phyloP scores from a whole-genome alignment of 2,797 vertebrate species.

The Ara ararauna region DNA sequence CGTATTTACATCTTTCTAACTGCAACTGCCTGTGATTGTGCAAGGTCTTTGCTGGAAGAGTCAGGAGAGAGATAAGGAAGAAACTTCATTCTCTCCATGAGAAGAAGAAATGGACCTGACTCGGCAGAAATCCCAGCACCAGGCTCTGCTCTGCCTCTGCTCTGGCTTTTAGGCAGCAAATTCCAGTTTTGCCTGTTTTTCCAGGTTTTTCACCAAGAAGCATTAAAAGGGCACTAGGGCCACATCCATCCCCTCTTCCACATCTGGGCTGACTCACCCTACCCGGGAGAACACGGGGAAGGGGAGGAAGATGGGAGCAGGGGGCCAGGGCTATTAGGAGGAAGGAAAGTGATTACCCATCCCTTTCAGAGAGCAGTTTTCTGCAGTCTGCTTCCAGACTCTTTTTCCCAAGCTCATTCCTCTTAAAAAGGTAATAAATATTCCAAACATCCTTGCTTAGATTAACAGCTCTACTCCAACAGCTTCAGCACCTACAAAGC shows the following conservation, averaged over 20 bases:
- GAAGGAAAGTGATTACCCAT: background rate
- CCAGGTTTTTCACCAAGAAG: background rate
- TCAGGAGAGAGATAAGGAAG: background rate
- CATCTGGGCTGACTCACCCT: background rate
- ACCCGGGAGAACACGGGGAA: background rate
- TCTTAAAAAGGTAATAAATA: slow-evolving; percentile 52
- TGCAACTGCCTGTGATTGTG: background rate
- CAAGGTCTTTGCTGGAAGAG: background rate
- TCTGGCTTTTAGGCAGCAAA: background rate
- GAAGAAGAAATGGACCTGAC: background rate
- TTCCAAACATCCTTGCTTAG: slow-evolving; percentile 27
- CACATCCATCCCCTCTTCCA: background rate
- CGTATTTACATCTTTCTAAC: background rate
- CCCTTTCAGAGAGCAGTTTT: background rate
- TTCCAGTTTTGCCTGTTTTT: background rate
- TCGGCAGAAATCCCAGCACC: background rate
- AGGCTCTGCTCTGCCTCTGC: background rate
- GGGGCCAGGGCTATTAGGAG: background rate
- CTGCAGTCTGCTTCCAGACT: background rate
- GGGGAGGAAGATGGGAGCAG: background rate
- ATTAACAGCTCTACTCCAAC: background rate
- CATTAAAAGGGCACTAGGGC: background rate
- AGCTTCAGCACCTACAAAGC: slow-evolving; percentile 46
- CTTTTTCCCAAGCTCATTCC: background rate
- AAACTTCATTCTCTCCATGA: background rate